Evolutionary conservation across 2,113 vertebrate species (phyloP).

Genomic region (Clarias batrachus): DNA sequence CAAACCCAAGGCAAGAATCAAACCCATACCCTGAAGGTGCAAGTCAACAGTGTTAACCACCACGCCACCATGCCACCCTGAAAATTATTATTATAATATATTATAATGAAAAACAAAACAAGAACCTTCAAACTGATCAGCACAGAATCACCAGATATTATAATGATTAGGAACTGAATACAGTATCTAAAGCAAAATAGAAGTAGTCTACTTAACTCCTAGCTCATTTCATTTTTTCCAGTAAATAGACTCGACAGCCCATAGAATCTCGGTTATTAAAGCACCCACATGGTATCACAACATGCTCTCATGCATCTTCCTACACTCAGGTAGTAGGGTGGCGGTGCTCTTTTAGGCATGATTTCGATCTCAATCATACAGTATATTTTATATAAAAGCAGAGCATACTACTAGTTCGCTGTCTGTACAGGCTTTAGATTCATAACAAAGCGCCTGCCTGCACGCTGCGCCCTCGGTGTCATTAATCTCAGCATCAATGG

Average conservation of each 20-base stretch:
- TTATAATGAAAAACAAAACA: too few relatives aligned
- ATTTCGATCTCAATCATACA: not conserved
- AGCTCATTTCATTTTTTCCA: not conserved
- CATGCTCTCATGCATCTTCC: not conserved
- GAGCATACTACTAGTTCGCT: not conserved
- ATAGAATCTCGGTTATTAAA: not conserved
- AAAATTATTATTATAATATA: too few relatives aligned
- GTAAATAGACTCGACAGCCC: not conserved
- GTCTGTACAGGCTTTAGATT: not conserved
- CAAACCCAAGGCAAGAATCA: too few relatives aligned
- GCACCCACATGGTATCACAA: constrained; percentile 22
- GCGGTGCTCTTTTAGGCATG: not conserved
- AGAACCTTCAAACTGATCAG: not conserved
- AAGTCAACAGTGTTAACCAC: too few relatives aligned
- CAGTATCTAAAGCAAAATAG: not conserved
- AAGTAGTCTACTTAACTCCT: not conserved
- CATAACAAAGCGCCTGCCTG: constrained; percentile 51
- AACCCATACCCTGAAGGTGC: too few relatives aligned
- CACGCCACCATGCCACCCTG: too few relatives aligned
- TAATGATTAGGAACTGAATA: too few relatives aligned
- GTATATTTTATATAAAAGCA: not conserved
- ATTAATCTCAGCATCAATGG: constrained; percentile 52
- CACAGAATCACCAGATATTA: not conserved
- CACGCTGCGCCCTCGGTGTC: constrained; percentile 31
- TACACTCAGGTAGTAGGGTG: constrained; percentile 3